Base-by-base conservation (phyloP, 2,113 vertebrate species). In the Vimba vimba region DNA sequence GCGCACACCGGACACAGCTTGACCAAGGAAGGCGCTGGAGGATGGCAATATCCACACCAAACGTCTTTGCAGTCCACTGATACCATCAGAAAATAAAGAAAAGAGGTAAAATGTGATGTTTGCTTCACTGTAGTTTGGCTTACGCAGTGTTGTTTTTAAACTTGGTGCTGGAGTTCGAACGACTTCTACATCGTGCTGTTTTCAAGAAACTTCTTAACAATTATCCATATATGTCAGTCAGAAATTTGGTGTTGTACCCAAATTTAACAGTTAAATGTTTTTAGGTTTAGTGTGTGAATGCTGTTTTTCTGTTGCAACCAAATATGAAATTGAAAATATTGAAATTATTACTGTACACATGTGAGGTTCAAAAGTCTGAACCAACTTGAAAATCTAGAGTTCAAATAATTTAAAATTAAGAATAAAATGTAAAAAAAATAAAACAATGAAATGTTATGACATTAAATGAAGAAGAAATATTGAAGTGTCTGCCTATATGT, bases 41-140 rank as follows among this genome's bases (percentile, higher is more conserved):
- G 68, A 83, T 83, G 68, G 30, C 50, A 25, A 1, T 59, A 73
- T 83, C 64, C 9, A 80, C 59, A 86, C 47, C 60, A 23, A 64
- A 74, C 23, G 74, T 77, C 21, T 76, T 55, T 66, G 27, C 79
- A 15, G 85, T 86, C 43, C 64, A 82, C 30, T 75, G 79, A 82
- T 39, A 17, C 43, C 5, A 59, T 12, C 12, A 6, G 52, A 73
- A n/a, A 36, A 39, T 6, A 36, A 82, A 43, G 10, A 27, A 81
- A 69, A 59, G 12, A 57, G 66, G 81, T 82, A 69, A 82, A 27
- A 19, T 83, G 10, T 57, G 4, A 36, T 4, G 4, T 39, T 57
- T 57, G n/a, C 4, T 82, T 52, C 4, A 8, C 5, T 45, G 17
- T 52, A 36, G 62, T 82, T 52, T 68, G 25, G 1, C 8, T 23